Evolutionary conservation across 2,888 invertebrate species (phyloP).

Genomic region (Orthosia cruda): DNA sequence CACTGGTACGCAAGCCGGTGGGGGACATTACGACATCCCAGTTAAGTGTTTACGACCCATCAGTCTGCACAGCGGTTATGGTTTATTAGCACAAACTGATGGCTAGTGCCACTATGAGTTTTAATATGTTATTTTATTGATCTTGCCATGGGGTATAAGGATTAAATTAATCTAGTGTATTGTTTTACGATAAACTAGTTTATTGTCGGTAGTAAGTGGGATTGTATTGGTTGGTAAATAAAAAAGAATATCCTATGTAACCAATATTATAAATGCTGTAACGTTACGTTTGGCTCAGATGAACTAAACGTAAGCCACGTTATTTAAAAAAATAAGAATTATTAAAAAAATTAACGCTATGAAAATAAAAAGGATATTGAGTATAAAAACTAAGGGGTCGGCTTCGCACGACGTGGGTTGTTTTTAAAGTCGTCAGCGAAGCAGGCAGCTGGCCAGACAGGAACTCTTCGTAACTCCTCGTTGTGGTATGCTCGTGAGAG

Average conservation of each 20-base stretch:
- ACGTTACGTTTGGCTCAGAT: too few relatives aligned
- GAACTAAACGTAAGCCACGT: too few relatives aligned
- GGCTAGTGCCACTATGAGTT: conserved; percentile 22
- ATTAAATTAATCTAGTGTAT: conserved; percentile 14
- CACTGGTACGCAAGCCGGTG: conserved; percentile 11
- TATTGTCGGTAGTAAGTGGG: not conserved
- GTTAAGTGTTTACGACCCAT: conserved; percentile 56
- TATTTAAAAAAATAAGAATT: too few relatives aligned
- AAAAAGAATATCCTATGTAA: not conserved
- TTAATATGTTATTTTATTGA: conserved; percentile 36
- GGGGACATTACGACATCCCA: conserved; percentile 31
- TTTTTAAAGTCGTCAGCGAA: too few relatives aligned
- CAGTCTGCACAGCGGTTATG: conserved; percentile 32
- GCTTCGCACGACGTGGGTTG: too few relatives aligned
- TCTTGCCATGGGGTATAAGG: not conserved
- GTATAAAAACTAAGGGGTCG: too few relatives aligned
- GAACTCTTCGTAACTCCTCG: too few relatives aligned
- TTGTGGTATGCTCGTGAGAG: too few relatives aligned
- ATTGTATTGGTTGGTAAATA: not conserved
- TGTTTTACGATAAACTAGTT: conserved; percentile 17
- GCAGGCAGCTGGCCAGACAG: too few relatives aligned
- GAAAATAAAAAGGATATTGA: too few relatives aligned
- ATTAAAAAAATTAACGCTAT: too few relatives aligned
- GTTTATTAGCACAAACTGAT: conserved; percentile 48
- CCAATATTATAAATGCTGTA: too few relatives aligned